Conservation (phyloP, 1,140 invertebrate species). For the Ceratina japonica region DNA sequence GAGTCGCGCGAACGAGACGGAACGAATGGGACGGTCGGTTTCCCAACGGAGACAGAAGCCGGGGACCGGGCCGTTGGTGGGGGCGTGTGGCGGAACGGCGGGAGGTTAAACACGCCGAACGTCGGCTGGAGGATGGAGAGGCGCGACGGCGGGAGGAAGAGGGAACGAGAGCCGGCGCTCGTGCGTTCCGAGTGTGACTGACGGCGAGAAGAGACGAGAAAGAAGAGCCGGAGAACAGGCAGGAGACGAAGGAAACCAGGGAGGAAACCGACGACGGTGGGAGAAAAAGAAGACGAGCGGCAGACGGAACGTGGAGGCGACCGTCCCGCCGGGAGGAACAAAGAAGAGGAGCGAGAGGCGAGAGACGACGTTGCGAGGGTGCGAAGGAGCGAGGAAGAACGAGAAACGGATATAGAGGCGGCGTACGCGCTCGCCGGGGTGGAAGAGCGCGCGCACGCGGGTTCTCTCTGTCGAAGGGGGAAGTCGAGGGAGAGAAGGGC, state of each 20-base stretch:
- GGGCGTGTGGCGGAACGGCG: slow-evolving; percentile 50
- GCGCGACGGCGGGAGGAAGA: slow-evolving; percentile 20
- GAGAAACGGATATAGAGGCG: slow-evolving; percentile 42
- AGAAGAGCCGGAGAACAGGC: slow-evolving; percentile 6
- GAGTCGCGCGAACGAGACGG: slow-evolving; percentile 60
- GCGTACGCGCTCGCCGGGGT: slow-evolving; percentile 49
- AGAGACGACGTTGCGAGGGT: slow-evolving; percentile 29
- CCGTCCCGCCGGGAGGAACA: slow-evolving; percentile 17
- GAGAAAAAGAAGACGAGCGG: slow-evolving; percentile 26
- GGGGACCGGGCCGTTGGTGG: slow-evolving; percentile 49
- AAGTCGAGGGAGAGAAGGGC: slow-evolving; percentile 65
- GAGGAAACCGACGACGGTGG: slow-evolving; percentile 6
- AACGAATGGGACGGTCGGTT: slow-evolving; percentile 50
- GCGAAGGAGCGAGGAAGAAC: slow-evolving; percentile 26
- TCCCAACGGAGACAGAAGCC: slow-evolving; percentile 47
- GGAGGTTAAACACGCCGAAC: slow-evolving; percentile 54
- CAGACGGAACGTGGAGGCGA: slow-evolving; percentile 3
- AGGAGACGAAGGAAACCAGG: slow-evolving; percentile 14
- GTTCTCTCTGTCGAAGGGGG: slow-evolving; percentile 48
- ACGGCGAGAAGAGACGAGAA: slow-evolving; percentile 38
- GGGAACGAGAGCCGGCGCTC: slow-evolving; percentile 55
- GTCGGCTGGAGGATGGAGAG: slow-evolving; percentile 24
- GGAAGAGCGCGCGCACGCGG: slow-evolving; percentile 61
- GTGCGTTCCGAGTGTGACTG: slow-evolving; percentile 60
- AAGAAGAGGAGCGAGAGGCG: slow-evolving; percentile 20